A percentile compares a stretch with the other conserved stretches of the same genome.
Conservation (phyloP, 2,797 vertebrate genomes). For the Crotalus adamanteus region DNA sequence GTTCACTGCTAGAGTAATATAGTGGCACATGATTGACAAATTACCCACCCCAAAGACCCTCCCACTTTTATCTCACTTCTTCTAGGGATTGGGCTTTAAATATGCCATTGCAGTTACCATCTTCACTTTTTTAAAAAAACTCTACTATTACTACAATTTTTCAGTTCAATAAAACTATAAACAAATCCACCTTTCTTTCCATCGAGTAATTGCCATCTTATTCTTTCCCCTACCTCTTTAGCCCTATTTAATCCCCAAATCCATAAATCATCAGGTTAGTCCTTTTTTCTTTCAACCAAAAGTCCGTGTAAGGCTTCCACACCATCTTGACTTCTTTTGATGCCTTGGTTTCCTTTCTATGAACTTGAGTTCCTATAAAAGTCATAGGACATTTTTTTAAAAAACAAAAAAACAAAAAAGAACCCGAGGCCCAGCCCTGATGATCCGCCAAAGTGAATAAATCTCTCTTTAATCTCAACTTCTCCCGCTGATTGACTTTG, state of each 20-base stretch:
- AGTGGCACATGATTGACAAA: neutral
- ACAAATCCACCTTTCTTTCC: neutral
- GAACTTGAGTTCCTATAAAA: neutral
- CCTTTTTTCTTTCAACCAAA: neutral
- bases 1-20: neutral
- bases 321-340: neutral
- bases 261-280: neutral
- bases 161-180: neutral
- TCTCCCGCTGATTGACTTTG: neutral
- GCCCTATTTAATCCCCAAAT: neutral
- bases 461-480: neutral
- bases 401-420: neutral
- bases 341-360: neutral
- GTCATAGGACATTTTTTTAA: neutral
- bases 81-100: neutral
- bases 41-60: neutral
- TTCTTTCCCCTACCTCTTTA: neutral
- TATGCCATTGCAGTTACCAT: neutral
- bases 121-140: neutral
- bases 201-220: neutral
- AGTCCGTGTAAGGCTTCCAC: neutral
- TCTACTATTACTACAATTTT: neutral
- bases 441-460: neutral
- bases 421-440: neutral
- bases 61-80: neutral